Percentiles rank a stretch among this genome's conserved stretches.
phyloP scores from a whole-genome alignment of 1,140 invertebrate species.

The Scaptomyza pallida region DNA sequence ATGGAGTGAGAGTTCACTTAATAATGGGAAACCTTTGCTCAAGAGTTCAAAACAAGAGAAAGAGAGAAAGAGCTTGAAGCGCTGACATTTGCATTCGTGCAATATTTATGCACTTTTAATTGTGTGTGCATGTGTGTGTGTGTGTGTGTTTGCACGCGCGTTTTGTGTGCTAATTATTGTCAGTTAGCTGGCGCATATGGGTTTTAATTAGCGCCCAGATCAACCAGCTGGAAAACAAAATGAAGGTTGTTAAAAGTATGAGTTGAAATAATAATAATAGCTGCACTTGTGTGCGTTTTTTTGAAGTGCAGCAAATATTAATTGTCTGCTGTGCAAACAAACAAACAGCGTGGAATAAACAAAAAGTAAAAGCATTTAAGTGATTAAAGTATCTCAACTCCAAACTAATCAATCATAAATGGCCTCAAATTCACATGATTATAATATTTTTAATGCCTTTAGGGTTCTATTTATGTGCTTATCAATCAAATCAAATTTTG shows the following conservation, averaged over 20 bases:
- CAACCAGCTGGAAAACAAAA: not conserved
- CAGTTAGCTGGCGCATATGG: constrained; percentile 71
- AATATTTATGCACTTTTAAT: constrained; percentile 81
- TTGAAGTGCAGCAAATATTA: constrained; percentile 10
- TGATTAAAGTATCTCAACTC: not conserved
- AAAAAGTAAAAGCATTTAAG: not conserved
- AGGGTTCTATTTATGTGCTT: no score
- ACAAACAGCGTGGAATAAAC: not conserved
- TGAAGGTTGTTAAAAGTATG: not conserved
- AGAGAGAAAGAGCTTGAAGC: not conserved
- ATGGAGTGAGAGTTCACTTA: constrained; percentile 3
- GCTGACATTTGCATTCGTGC: constrained; percentile 67
- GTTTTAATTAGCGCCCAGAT: constrained; percentile 64
- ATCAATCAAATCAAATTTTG: not conserved
- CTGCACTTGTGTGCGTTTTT: constrained; percentile 23
- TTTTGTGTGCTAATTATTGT: constrained; percentile 76
- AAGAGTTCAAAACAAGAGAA: constrained; percentile 4
- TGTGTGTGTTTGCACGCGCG: constrained; percentile 51
- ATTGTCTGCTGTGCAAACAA: constrained; percentile 24
- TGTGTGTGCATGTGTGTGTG: constrained; percentile 66
- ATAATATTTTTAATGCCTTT: no score
- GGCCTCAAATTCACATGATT: no score
- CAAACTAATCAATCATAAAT: not conserved
- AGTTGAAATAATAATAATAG: constrained; percentile 21
- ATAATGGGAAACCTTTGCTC: constrained; percentile 50